A percentile compares a stretch with the other conserved stretches of the same genome.
Conservation (phyloP, 2,888 invertebrate species). For the Pilophorus perplexus region DNA sequence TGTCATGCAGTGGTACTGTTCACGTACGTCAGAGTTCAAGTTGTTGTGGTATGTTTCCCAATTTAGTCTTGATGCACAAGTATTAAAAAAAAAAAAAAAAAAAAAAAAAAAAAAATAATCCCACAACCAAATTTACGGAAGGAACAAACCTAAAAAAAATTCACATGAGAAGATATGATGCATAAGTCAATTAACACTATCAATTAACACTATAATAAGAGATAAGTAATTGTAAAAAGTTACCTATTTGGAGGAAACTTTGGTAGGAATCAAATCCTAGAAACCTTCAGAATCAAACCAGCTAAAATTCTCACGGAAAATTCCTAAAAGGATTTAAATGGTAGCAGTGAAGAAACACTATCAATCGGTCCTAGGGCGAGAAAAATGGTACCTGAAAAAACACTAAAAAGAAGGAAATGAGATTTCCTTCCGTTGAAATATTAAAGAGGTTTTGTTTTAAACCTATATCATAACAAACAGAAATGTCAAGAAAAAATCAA, state of each 20-base stretch:
- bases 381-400: slow-evolving; percentile 38
- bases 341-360: slow-evolving; percentile 33
- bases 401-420: slow-evolving; percentile 22
- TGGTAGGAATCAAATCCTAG: slow-evolving; percentile 34
- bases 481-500: slow-evolving; percentile 13
- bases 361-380: slow-evolving; percentile 34
- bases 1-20: no score
- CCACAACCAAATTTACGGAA: neutral
- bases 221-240: slow-evolving; percentile 39
- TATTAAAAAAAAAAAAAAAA: neutral
- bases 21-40: no score
- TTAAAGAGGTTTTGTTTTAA: slow-evolving; percentile 5
- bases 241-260: slow-evolving; percentile 34
- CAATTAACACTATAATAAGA: slow-evolving; percentile 21
- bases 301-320: slow-evolving; percentile 20
- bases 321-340: slow-evolving; percentile 29
- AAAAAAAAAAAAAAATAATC: neutral
- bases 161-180: neutral
- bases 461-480: slow-evolving; percentile 15
- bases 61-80: no score
- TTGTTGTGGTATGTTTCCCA: no score
- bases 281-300: slow-evolving; percentile 27
- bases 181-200: neutral
- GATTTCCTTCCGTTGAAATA: slow-evolving; percentile 13
- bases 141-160: neutral